These are phyloP conservation scores for Blastobasis lacticolella DNA, from an alignment of 2,888 invertebrate genomes.

Conservation along the genomic window DNA sequence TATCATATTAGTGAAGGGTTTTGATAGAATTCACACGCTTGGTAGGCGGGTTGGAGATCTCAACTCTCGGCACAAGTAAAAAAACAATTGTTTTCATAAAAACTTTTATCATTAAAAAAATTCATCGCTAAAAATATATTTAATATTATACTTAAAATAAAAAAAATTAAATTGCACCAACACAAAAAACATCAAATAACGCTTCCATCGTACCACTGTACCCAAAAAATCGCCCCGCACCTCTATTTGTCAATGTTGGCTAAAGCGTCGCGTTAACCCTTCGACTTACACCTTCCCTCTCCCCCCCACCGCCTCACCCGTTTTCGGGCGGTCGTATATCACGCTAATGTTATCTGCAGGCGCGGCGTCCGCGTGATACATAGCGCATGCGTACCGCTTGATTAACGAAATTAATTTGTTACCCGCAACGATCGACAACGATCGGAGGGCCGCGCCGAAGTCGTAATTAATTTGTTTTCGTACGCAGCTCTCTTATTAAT, in stretches of 20 bases:
- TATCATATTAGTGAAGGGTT: no score
- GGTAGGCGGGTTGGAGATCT: no score
- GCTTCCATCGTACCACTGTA: no score
- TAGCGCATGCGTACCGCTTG: conserved; percentile 53
- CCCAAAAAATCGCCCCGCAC: conserved; percentile 2
- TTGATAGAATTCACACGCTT: no score
- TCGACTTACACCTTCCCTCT: conserved; percentile 13
- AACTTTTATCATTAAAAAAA: no score
- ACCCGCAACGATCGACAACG: conserved; percentile 22
- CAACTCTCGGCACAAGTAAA: no score
- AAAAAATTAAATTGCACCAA: no score
- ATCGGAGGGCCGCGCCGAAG: conserved; percentile 5
- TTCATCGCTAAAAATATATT: no score
- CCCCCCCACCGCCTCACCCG: conserved; percentile 43
- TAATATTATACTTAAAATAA: no score
- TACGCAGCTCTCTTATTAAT: background rate
- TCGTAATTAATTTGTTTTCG: conserved; percentile 39
- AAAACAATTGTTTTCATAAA: no score
- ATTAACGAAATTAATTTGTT: conserved; percentile 72
- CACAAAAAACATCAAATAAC: no score
- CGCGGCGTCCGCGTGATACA: conserved; percentile 60
- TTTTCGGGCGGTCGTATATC: conserved; percentile 57
- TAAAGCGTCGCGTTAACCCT: conserved; percentile 23
- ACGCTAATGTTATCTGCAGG: conserved; percentile 58
- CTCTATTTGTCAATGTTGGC: conserved; percentile 32